Percentiles rank a stretch among this genome's conserved stretches.
phyloP scores from a whole-genome alignment of 2,113 vertebrate species.

The Beaufortia kweichowensis region DNA sequence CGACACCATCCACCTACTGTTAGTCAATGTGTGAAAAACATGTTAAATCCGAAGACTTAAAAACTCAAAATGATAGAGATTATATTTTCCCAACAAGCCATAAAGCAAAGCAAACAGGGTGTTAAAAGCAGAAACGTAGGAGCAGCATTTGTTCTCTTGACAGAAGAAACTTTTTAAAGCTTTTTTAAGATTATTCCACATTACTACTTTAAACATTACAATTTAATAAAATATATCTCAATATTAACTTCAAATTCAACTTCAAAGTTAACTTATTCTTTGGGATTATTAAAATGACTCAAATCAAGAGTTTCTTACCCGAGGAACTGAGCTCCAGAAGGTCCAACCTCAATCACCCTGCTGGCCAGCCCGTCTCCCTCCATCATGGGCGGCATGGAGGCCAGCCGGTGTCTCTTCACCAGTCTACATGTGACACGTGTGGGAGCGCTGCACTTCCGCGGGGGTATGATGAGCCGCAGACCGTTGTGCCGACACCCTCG shows the following conservation, averaged over 20 bases:
- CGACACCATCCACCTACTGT: background rate
- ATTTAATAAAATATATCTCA: too few species aligned
- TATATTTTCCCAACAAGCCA: conserved; percentile 36
- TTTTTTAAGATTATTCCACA: background rate
- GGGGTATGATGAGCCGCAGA: conserved; percentile 92
- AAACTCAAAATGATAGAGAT: too few species aligned
- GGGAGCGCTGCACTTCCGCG: conserved; percentile 92
- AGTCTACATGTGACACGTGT: conserved; percentile 93
- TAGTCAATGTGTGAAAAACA: conserved; percentile 46
- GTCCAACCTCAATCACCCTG: conserved; percentile 93
- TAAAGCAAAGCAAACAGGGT: conserved; percentile 34
- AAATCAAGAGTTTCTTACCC: conserved; percentile 81
- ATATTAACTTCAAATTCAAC: too few species aligned
- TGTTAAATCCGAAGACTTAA: conserved; percentile 53
- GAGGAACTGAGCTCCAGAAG: conserved; percentile 96
- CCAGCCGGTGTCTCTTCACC: conserved; percentile 93
- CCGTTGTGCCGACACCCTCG: conserved; percentile 94
- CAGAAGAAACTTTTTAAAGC: too few species aligned
- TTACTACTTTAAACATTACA: background rate
- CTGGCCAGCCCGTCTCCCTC: conserved; percentile 95
- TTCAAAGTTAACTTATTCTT: too few species aligned
- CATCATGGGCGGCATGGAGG: conserved; percentile 96
- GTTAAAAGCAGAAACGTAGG: conserved; percentile 35
- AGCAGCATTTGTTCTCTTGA: background rate
- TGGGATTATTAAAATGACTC: too few species aligned